Evolutionary conservation across 2,113 vertebrate species (phyloP), one percentile per base, ranked within the genome.

Genomic region (Chionis minor): DNA sequence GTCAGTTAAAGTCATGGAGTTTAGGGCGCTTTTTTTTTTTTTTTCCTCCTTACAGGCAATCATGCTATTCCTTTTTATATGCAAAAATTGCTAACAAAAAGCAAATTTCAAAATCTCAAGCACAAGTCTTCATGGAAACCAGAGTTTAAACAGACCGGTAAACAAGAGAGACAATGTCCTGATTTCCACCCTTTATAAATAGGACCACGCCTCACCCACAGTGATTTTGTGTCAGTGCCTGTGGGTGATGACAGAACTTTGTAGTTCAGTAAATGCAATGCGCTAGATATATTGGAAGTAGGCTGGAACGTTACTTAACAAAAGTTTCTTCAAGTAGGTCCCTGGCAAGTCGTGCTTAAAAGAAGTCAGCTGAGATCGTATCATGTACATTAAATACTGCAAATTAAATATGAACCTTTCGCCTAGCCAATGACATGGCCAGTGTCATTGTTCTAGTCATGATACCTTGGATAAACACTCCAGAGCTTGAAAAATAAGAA

Each of bases 141-240:
- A 51, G 89, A 86, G 65, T 84, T 95, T 94, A 86, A 96, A 96
- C 91, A 90, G 66, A 91, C 67, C 84, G 85, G 94, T 96, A 96
- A 95, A 91, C 78, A 96, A 63, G 24, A 82, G 86, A 94, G 81
- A 88, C 84, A 82, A 72, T 84, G 95, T 90, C 86, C 94, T 84
- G 94, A 89, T 86, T 96, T 94, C 72, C 90, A 93, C 61, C 44
- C 44, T 0, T 86, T 94, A 49, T 71, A 84, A 96, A 86, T 2
- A 96, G 92, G 83, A 51, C 86, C 90, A 96, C 28, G 16, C 85
- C 95, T 90, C 88, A 86, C 59, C 24, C 90, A 79, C 69, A 89
- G 21, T 40, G 83, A 93, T 88, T 77, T 83, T 93, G 72, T 92
- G 82, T 92, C 80, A 88, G 78, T 77, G 92, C 86, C 90, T 95